Percentiles rank a stretch among this genome's conserved stretches.
Conservation (phyloP, 2,113 vertebrate species). For the Micronisus gabar region DNA sequence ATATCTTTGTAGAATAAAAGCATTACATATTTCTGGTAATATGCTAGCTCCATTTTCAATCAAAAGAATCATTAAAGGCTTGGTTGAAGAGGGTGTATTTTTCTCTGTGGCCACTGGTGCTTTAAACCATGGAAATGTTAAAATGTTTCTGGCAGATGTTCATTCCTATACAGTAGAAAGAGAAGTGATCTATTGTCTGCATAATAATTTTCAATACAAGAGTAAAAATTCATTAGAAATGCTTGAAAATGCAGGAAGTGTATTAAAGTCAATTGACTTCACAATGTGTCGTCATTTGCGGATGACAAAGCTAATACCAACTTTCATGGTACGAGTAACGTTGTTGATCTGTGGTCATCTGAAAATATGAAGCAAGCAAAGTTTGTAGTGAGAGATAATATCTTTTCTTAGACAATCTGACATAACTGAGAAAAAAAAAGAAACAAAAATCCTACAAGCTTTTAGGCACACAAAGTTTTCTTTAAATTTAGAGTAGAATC, state of each 20-base stretch:
- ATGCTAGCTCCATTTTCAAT: slow-evolving; percentile 26
- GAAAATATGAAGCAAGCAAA: background rate
- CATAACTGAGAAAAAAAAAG: background rate
- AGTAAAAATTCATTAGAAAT: slow-evolving; percentile 24
- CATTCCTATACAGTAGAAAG: background rate
- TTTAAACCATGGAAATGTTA: slow-evolving; percentile 33
- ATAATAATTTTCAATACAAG: slow-evolving; percentile 28
- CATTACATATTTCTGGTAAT: slow-evolving; percentile 16
- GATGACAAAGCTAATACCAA: background rate
- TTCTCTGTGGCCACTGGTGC: slow-evolving; percentile 28
- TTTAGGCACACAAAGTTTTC: background rate
- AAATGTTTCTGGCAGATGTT: slow-evolving; percentile 46
- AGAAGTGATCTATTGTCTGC: slow-evolving; percentile 11
- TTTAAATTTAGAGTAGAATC: background rate
- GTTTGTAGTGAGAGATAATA: background rate
- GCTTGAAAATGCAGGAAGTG: background rate
- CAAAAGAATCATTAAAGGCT: slow-evolving; percentile 24
- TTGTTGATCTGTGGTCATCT: background rate
- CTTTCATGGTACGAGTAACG: rapidly evolving
- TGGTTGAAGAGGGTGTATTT: slow-evolving; percentile 9
- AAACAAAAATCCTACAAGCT: rapidly evolving
- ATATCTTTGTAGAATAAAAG: slow-evolving; percentile 43
- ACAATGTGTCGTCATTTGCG: rapidly evolving
- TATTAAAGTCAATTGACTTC: background rate
- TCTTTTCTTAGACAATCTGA: background rate